Conservation (phyloP, 2,888 invertebrate species). For the Buathra laborator region DNA sequence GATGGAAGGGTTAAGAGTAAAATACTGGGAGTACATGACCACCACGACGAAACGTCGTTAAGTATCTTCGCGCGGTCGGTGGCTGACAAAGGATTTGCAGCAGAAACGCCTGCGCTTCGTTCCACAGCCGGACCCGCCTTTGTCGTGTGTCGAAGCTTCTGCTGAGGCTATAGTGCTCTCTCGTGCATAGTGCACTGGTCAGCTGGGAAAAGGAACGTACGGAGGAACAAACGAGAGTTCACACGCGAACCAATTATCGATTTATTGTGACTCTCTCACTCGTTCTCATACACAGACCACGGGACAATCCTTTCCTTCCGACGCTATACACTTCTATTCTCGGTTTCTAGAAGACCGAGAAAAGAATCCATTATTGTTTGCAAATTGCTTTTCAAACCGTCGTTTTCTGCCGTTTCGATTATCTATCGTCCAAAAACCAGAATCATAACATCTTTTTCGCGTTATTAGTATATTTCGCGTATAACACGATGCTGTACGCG, state of each 20-base stretch:
- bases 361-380: background rate
- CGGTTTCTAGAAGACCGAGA: conserved; percentile 32
- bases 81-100: conserved; percentile 52
- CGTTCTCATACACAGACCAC: background rate
- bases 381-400: conserved; percentile 5
- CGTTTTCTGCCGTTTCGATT: background rate
- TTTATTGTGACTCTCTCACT: conserved; percentile 47
- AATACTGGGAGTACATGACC: conserved; percentile 2
- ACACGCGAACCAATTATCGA: conserved; percentile 51
- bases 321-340: conserved; percentile 44
- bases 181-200: conserved; percentile 14
- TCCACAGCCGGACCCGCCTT: conserved; percentile 35
- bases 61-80: conserved; percentile 37
- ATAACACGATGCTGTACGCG: too few species aligned
- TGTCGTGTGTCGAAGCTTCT: conserved; percentile 41
- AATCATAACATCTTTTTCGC: background rate
- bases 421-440: background rate
- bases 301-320: conserved; percentile 55
- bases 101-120: conserved; percentile 40
- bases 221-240: conserved; percentile 48
- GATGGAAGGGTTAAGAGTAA: background rate
- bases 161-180: background rate
- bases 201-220: conserved; percentile 30
- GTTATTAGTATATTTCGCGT: background rate
- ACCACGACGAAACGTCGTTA: conserved; percentile 44